phyloP scores from a whole-genome alignment of 2,113 vertebrate genomes.

The Pica pica region DNA sequence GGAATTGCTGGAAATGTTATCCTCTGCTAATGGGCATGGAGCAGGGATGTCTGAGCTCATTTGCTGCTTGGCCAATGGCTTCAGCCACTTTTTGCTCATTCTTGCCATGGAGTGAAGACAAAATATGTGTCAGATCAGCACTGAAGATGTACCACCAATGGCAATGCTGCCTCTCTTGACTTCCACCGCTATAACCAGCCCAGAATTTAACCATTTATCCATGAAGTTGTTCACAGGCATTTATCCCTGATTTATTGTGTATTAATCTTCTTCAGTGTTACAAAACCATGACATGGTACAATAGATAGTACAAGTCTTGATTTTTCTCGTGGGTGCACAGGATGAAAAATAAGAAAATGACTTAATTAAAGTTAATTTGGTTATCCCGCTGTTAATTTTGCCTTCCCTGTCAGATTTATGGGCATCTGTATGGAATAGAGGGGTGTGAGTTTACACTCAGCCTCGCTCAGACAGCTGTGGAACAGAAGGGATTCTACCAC shows the following conservation, averaged over 20 bases:
- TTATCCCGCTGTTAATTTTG: background rate
- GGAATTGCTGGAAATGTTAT: background rate
- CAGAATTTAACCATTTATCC: background rate
- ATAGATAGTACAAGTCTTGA: background rate
- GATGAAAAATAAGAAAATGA: background rate
- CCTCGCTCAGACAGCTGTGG: background rate
- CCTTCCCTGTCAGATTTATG: background rate
- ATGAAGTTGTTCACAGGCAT: background rate
- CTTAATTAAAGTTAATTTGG: background rate
- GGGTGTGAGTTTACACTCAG: background rate
- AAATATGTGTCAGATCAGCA: background rate
- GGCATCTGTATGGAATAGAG: background rate
- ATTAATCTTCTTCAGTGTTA: background rate
- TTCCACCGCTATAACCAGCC: background rate
- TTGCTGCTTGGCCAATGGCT: background rate
- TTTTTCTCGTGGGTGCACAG: background rate
- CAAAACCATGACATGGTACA: background rate
- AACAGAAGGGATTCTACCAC: background rate
- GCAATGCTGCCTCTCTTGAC: background rate
- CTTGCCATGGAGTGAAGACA: background rate
- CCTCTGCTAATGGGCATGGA: background rate
- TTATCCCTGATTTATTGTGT: background rate
- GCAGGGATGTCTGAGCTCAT: background rate
- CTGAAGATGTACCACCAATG: background rate
- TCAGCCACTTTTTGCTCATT: background rate